phyloP scores from a whole-genome alignment of 2,797 vertebrate species.

The Phrynocephalus guinanensis region DNA sequence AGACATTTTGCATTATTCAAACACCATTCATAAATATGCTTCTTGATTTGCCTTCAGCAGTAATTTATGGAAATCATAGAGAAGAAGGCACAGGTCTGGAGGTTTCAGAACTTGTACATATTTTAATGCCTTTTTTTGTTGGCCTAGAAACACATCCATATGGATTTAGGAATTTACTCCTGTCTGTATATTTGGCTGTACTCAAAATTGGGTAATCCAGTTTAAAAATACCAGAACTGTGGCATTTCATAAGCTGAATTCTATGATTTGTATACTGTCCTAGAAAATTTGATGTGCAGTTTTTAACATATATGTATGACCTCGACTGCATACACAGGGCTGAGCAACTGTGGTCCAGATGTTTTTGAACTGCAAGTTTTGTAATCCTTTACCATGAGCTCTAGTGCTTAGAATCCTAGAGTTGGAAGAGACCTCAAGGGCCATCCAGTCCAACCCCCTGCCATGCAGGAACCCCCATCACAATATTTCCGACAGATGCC shows the following conservation, averaged over 20 bases:
- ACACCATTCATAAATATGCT: not conserved
- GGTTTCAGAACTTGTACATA: not conserved
- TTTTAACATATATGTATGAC: not conserved
- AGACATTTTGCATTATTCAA: not conserved
- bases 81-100: not conserved
- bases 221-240: not conserved
- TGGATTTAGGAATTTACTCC: not conserved
- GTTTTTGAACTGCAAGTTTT: not conserved
- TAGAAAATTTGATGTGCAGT: not conserved
- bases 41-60: not conserved
- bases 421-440: too few relatives aligned
- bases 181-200: not conserved
- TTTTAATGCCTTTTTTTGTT: not conserved
- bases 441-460: too few relatives aligned
- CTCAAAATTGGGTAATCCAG: not conserved
- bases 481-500: too few relatives aligned
- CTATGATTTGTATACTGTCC: not conserved
- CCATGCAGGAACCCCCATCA: too few relatives aligned
- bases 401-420: not conserved
- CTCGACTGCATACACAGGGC: too few relatives aligned
- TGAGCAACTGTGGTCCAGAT: not conserved
- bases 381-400: not conserved
- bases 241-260: not conserved
- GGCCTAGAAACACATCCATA: too few relatives aligned
- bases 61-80: not conserved